phyloP scores from a whole-genome alignment of 1,140 invertebrate species.

The Oedothorax gibbosus region DNA sequence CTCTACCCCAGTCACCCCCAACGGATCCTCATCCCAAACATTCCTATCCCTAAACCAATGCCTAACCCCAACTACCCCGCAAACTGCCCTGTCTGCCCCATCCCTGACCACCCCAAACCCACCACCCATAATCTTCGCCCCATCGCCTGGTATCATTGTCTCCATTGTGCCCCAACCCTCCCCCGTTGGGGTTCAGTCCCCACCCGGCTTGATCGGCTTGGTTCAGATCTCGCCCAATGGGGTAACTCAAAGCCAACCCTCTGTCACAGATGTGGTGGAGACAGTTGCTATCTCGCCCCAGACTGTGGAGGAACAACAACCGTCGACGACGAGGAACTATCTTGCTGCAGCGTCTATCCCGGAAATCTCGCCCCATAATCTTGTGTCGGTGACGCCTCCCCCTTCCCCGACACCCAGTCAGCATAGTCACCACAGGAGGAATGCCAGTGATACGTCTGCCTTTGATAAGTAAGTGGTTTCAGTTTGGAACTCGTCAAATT shows the following conservation, averaged over 20 bases:
- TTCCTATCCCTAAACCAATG: conserved; percentile 51
- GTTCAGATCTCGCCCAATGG: conserved; percentile 2
- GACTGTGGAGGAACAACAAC: conserved; percentile 49
- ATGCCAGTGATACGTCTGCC: conserved; percentile 88
- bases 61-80: conserved; percentile 58
- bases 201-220: background rate
- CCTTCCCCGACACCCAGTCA: conserved; percentile 71
- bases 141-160: conserved; percentile 59
- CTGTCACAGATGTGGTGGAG: conserved; percentile 47
- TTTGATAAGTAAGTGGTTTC: conserved; percentile 78
- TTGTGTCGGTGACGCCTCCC: conserved; percentile 70
- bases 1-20: conserved; percentile 53
- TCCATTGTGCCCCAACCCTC: conserved; percentile 60
- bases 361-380: conserved; percentile 59
- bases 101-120: conserved; percentile 61
- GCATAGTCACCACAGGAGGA: conserved; percentile 76
- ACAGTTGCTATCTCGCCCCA: conserved; percentile 50
- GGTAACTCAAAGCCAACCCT: conserved; percentile 37
- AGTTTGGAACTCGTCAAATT: no score
- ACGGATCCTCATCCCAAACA: conserved; percentile 50
- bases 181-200: conserved; percentile 59
- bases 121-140: conserved; percentile 45
- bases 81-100: conserved; percentile 54
- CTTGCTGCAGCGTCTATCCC: conserved; percentile 55
- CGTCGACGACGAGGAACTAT: conserved; percentile 3